Conservation (phyloP, 2,888 invertebrate species). For the Epinotia nisella region DNA sequence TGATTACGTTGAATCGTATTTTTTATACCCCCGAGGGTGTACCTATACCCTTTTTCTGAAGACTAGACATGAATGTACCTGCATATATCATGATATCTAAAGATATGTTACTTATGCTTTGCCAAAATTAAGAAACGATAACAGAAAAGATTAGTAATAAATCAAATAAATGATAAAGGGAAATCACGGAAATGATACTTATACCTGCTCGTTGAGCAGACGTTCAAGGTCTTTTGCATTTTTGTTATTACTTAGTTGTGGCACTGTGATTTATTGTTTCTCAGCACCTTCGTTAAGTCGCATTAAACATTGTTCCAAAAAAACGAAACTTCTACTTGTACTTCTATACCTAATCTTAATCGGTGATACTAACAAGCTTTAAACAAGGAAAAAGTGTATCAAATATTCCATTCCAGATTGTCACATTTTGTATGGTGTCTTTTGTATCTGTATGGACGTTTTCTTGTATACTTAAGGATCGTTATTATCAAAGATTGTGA, state of each 20-base stretch:
- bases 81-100: background rate
- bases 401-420: no score
- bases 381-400: no score
- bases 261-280: background rate
- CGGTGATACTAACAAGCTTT: no score
- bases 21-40: no score
- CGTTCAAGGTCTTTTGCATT: background rate
- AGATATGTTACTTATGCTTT: background rate
- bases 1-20: background rate
- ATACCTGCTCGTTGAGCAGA: background rate
- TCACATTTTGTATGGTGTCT: no score
- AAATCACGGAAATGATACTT: background rate
- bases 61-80: conserved; percentile 22
- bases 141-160: background rate
- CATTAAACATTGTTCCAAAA: no score
- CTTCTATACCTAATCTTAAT: no score
- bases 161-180: background rate
- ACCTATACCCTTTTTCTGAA: background rate
- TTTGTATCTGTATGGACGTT: no score
- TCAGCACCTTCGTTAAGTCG: no score
- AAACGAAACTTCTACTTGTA: no score
- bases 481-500: no score
- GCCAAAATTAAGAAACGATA: background rate
- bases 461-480: no score
- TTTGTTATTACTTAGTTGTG: background rate